A percentile compares a stretch with the other conserved stretches of the same genome.
phyloP scores from a whole-genome alignment of 2,888 invertebrate species.

The Pocota personata region DNA sequence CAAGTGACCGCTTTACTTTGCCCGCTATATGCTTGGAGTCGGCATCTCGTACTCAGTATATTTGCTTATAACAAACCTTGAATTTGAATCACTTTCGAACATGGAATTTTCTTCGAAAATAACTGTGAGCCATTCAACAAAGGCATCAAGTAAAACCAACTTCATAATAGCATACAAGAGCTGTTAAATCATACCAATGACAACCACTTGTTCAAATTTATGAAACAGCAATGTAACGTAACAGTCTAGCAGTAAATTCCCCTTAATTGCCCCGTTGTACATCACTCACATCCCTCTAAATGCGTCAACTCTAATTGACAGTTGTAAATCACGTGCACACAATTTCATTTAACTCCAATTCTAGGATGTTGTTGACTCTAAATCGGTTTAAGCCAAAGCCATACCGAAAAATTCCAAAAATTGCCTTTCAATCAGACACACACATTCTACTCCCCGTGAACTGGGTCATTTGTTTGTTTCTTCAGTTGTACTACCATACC shows the following conservation, averaged over 20 bases:
- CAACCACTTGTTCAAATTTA: constrained; percentile 37
- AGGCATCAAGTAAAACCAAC: neutral
- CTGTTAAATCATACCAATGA: neutral
- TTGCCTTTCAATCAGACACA: constrained; percentile 26
- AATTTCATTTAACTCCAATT: constrained; percentile 52
- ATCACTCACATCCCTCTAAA: constrained; percentile 64
- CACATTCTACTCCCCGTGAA: constrained; percentile 15
- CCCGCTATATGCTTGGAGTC: too few species aligned
- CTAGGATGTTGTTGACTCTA: constrained; percentile 54
- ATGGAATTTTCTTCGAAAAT: neutral
- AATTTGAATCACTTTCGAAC: too few species aligned
- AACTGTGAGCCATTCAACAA: neutral
- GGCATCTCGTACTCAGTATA: too few species aligned
- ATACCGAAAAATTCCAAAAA: constrained; percentile 15
- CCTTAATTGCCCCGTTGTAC: constrained; percentile 63
- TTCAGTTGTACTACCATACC: neutral
- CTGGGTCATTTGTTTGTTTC: constrained; percentile 29
- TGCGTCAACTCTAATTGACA: constrained; percentile 69
- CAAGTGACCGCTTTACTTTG: too few species aligned
- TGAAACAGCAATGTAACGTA: constrained; percentile 20
- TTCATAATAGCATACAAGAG: neutral
- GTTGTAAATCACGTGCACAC: constrained; percentile 67
- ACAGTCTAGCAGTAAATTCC: constrained; percentile 59
- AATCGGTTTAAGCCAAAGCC: constrained; percentile 6
- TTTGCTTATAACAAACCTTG: too few species aligned